Percentiles rank a stretch among this genome's conserved stretches.
phyloP scores from a whole-genome alignment of 2,797 vertebrate genomes.

The Alauda arvensis region DNA sequence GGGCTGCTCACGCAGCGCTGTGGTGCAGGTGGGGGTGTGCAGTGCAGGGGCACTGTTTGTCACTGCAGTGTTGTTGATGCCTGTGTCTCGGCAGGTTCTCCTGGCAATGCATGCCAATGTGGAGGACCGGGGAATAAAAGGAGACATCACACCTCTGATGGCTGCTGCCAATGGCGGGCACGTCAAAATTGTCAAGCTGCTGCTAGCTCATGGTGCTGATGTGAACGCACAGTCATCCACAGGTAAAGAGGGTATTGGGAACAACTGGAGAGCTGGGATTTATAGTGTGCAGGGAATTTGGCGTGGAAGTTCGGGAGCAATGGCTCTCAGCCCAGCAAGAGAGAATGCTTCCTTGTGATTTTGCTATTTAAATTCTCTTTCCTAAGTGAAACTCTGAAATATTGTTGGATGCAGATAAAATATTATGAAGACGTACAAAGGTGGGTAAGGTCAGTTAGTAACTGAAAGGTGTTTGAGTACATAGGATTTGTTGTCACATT shows the following conservation, averaged over 20 bases:
- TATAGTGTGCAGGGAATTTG: fast-evolving
- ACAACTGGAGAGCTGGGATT: fast-evolving
- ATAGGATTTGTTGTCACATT: neutral
- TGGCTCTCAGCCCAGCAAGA: neutral
- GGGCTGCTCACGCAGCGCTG: neutral
- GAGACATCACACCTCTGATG: slow-evolving; percentile 83
- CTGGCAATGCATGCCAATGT: slow-evolving; percentile 84
- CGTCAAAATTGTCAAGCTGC: slow-evolving; percentile 82
- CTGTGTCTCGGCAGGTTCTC: slow-evolving; percentile 70
- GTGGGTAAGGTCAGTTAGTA: neutral
- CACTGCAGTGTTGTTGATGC: neutral
- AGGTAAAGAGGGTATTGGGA: slow-evolving; percentile 50
- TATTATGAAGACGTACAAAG: fast-evolving
- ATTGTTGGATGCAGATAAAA: neutral
- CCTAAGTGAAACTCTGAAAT: neutral
- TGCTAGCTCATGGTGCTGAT: slow-evolving; percentile 82
- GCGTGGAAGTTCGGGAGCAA: fast-evolving
- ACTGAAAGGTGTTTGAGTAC: neutral
- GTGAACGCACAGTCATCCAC: slow-evolving; percentile 83
- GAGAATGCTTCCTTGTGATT: neutral
- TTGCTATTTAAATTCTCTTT: neutral
- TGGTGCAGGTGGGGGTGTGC: neutral
- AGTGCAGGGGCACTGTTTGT: neutral
- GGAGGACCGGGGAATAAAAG: slow-evolving; percentile 82
- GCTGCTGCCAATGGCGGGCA: slow-evolving; percentile 83